A percentile compares a stretch with the other conserved stretches of the same genome.
phyloP scores from a whole-genome alignment of 64 coral and sea anemone genomes.

The Platygyra sinensis region DNA sequence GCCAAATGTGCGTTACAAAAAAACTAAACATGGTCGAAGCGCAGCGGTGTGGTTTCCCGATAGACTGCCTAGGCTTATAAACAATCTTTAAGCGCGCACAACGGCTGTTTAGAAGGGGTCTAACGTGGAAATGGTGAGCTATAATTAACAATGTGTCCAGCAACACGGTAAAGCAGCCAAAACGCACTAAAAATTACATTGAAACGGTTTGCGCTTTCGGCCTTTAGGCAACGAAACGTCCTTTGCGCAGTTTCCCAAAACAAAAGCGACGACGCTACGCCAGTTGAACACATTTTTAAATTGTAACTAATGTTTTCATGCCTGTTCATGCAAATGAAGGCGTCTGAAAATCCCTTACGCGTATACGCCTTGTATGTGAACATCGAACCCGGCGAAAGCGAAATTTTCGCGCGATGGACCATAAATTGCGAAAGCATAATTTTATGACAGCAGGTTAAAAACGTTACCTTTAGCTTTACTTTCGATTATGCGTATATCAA shows the following conservation, averaged over 20 bases:
- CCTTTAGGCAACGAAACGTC: neutral
- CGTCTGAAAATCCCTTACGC: neutral
- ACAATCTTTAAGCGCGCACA: neutral
- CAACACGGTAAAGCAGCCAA: neutral
- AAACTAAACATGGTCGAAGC: neutral
- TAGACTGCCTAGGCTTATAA: neutral
- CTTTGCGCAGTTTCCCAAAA: too few species aligned
- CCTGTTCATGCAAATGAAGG: neutral
- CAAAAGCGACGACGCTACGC: too few species aligned
- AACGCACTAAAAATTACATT: neutral
- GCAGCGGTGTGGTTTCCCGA: neutral
- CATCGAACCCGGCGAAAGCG: neutral
- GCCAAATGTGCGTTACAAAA: neutral
- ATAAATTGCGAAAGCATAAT: neutral
- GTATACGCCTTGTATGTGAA: neutral
- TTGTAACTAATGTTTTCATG: constrained; percentile 21
- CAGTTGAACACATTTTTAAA: neutral
- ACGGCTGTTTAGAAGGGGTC: neutral
- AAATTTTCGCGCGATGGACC: neutral
- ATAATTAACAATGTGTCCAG: neutral
- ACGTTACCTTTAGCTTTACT: constrained; percentile 1
- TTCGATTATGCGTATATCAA: neutral
- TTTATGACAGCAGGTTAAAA: neutral
- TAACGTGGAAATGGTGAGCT: constrained; percentile 3
- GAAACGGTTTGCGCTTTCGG: neutral